Conservation (phyloP, 2,113 vertebrate species). For the Ciconia maguari region DNA sequence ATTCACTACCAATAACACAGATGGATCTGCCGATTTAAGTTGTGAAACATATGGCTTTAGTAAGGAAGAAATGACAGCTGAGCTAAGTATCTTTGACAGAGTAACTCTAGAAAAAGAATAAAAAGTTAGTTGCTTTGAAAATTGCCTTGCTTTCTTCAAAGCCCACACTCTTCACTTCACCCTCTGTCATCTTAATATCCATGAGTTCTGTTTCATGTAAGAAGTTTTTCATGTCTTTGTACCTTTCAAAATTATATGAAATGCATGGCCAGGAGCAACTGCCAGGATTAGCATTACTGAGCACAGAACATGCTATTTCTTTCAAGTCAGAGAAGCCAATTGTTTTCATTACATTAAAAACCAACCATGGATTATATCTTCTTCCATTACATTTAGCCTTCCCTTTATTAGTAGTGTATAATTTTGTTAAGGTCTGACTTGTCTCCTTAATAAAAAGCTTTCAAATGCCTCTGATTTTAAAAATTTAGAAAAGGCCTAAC, state of each 20-base stretch:
- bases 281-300: constrained; percentile 55
- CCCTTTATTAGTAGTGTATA: not conserved
- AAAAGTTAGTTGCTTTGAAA: constrained; percentile 66
- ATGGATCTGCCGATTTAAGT: constrained; percentile 18
- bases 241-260: constrained; percentile 62
- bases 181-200: constrained; percentile 63
- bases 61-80: constrained; percentile 47
- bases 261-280: constrained; percentile 53
- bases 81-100: constrained; percentile 57
- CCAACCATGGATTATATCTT: not conserved
- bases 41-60: constrained; percentile 53
- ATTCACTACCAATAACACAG: constrained; percentile 39
- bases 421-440: not conserved
- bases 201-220: constrained; percentile 54
- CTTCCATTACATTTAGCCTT: constrained; percentile 10
- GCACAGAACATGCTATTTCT: constrained; percentile 31
- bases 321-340: constrained; percentile 49
- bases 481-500: not conserved
- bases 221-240: constrained; percentile 56
- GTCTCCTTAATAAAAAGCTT: not conserved
- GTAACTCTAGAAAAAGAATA: constrained; percentile 54
- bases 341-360: constrained; percentile 45
- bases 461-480: not conserved
- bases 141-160: constrained; percentile 67
- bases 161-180: constrained; percentile 42